Evolutionary conservation across 2,888 invertebrate genomes (phyloP).

Genomic region (Zhuqinia jingwanae): DNA sequence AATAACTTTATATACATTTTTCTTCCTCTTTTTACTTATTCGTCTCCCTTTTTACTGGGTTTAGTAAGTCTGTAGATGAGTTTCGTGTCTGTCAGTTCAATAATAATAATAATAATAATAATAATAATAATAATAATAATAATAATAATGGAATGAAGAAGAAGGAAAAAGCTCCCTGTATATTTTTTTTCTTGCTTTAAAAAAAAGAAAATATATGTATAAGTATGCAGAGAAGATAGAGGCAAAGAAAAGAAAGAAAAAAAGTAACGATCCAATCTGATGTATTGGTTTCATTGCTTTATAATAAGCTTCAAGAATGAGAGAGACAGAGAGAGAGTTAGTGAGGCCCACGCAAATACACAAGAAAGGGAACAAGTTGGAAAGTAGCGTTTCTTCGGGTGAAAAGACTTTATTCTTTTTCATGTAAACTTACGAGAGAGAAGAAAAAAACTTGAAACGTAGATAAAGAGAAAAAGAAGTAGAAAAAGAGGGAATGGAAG

Average conservation of each 20-base stretch:
- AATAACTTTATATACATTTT: conserved; percentile 48
- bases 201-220: neutral
- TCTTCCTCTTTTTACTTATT: neutral
- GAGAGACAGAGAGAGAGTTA: too few relatives aligned
- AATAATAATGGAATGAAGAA: conserved; percentile 42
- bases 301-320: conserved; percentile 39
- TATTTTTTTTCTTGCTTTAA: neutral
- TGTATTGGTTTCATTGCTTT: conserved; percentile 52
- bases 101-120: conserved; percentile 3
- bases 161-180: neutral
- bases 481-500: neutral
- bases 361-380: neutral
- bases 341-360: too few relatives aligned
- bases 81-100: too few relatives aligned
- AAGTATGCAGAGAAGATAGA: neutral
- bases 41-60: neutral
- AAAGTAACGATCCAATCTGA: conserved; percentile 24
- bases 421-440: conserved; percentile 2
- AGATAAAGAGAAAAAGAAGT: neutral
- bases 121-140: too few relatives aligned
- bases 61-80: too few relatives aligned
- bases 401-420: conserved; percentile 35
- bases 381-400: conserved; percentile 38
- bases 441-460: conserved; percentile 3
- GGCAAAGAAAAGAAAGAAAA: neutral